Evolutionary conservation across 2,113 vertebrate species (phyloP).

Genomic region (Pholis gunnellus): DNA sequence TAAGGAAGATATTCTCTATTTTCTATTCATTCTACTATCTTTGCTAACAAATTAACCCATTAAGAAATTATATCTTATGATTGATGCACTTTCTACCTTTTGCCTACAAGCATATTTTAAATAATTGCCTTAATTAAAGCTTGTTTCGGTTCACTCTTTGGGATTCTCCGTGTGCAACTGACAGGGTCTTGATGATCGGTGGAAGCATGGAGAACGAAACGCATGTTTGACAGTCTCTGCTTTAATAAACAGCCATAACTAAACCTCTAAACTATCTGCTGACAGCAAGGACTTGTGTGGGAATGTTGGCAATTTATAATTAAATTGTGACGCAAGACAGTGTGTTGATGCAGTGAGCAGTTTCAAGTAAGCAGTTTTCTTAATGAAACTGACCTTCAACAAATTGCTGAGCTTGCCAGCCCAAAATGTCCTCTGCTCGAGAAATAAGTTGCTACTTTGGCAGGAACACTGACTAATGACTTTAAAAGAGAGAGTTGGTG

Average conservation of each 20-base stretch:
- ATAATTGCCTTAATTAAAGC: slow-evolving; percentile 25
- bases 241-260: not conserved
- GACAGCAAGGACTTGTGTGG: not conserved
- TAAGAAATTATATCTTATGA: not conserved
- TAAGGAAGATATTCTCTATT: not conserved
- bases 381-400: slow-evolving; percentile 15
- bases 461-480: not conserved
- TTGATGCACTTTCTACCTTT: not conserved
- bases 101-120: not conserved
- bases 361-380: slow-evolving; percentile 1
- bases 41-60: not conserved
- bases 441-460: not conserved
- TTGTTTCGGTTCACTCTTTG: slow-evolving; percentile 25
- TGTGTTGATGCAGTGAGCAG: not conserved
- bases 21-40: not conserved
- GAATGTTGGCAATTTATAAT: not conserved
- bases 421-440: not conserved
- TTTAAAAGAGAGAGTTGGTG: not conserved
- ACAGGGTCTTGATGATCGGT: not conserved
- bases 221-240: not conserved
- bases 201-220: not conserved
- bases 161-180: not conserved
- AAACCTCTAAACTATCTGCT: not conserved
- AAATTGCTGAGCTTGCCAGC: not conserved
- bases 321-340: not conserved